These are phyloP conservation scores for Naso thynnoides DNA, from an alignment of 2,797 vertebrate species.

Conservation along the genomic window DNA sequence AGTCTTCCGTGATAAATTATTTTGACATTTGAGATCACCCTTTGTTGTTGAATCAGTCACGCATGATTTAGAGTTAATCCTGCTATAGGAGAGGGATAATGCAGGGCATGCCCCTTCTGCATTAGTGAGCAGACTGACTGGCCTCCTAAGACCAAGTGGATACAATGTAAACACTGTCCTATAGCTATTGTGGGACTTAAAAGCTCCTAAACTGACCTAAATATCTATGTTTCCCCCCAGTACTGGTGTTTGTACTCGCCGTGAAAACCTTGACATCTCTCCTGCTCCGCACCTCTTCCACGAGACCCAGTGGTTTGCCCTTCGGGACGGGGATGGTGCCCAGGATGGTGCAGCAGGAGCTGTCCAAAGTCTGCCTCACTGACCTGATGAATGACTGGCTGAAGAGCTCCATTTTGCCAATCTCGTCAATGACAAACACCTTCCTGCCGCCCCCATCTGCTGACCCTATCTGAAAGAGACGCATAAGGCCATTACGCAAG, in stretches of 20 bases:
- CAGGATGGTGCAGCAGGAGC: conserved; percentile 82
- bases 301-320: conserved; percentile 90
- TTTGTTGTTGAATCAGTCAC: conserved; percentile 82
- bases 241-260: conserved; percentile 83
- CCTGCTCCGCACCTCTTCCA: conserved; percentile 92
- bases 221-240: conserved; percentile 21
- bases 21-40: conserved; percentile 69
- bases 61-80: conserved; percentile 80
- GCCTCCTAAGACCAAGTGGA: conserved; percentile 47
- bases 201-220: conserved; percentile 58
- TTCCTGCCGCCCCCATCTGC: conserved; percentile 61
- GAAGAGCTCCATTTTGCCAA: conserved; percentile 98
- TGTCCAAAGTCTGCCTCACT: conserved; percentile 86
- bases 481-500: neutral
- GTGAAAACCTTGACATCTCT: conserved; percentile 90
- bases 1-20: conserved; percentile 71
- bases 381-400: conserved; percentile 92
- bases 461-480: conserved; percentile 73
- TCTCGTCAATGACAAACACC: conserved; percentile 94
- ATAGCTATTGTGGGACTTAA: conserved; percentile 38
- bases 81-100: conserved; percentile 68
- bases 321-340: conserved; percentile 94
- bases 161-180: conserved; percentile 52
- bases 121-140: conserved; percentile 49
- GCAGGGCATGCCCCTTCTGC: conserved; percentile 48